Evolutionary conservation across 2,113 vertebrate species (phyloP).

Genomic region (Axis porcinus): DNA sequence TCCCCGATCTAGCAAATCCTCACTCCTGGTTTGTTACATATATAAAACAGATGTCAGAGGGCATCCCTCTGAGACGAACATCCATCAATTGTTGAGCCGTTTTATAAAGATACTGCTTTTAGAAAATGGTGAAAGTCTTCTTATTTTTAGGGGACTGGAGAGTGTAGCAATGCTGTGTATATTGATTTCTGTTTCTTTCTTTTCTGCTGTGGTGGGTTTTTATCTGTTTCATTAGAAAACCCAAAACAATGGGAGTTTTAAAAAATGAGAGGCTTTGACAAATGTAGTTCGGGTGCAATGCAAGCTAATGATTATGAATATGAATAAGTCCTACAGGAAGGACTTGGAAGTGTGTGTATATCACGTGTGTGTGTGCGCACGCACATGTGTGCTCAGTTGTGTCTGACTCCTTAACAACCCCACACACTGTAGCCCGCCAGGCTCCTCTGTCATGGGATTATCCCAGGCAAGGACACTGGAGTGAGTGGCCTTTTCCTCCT

Average conservation of each 20-base stretch:
- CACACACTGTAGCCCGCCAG: not conserved
- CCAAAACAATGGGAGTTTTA: not conserved
- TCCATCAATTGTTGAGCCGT: not conserved
- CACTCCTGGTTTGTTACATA: not conserved
- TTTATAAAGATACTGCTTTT: constrained; percentile 50
- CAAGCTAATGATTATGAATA: not conserved
- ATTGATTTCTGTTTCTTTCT: constrained; percentile 53
- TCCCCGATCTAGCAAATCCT: constrained; percentile 6
- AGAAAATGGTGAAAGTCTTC: constrained; percentile 22
- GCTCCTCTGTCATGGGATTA: not conserved
- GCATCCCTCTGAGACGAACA: not conserved
- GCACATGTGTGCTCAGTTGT: not conserved
- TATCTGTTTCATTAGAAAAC: constrained; percentile 28
- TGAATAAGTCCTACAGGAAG: not conserved
- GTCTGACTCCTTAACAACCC: not conserved
- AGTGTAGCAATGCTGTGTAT: not conserved
- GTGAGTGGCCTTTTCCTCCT: not conserved
- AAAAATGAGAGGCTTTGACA: not conserved
- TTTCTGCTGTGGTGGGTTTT: not conserved
- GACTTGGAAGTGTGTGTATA: not conserved
- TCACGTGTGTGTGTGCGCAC: not conserved
- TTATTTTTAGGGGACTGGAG: not conserved
- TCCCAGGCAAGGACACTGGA: not conserved
- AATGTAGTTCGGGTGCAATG: not conserved
- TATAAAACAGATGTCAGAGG: not conserved